Evolutionary conservation across 1,140 invertebrate genomes (phyloP), one percentile per base, ranked within the genome.

Genomic region (Teleogryllus occipitalis): DNA sequence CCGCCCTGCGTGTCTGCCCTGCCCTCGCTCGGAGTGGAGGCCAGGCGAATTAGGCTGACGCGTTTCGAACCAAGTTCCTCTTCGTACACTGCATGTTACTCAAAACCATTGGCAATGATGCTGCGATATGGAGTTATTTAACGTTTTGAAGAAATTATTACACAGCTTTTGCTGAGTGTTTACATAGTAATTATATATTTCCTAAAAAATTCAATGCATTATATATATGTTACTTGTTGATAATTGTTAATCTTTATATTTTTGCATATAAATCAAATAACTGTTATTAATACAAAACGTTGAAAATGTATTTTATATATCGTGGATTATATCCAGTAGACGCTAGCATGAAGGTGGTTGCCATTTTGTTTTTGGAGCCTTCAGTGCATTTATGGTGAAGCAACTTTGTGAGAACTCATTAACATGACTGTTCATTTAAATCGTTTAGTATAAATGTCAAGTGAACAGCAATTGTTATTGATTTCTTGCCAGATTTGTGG

Each of bases 311-410:
- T 65, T 65, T 65, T 65, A 18, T 65, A 65, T 65, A 65, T 65
- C 18, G 54, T 65, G 54, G 54, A 65, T 65, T 65, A 65, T 65
- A 39, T 39, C 27, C 27, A 39, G 27, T 39, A 39, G 54, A 65
- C 54, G 54, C 54, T 65, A 65, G 54, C 54, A 65, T 65, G 54
- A 65, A 65, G 54, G 54, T 65, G 54, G 54, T 65, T 65, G 54
- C 10, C 54, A 65, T 14, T 65, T 65, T 65, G 10, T 65, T 65
- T 65, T 65, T 65, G 54, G 54, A 65, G 10, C 18, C 27, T 39
- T 39, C 27, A 39, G 27, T 65, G 54, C 18, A 65, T 18, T 14
- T 14, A 65, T 65, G 54, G 54, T 65, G 54, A 65, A 18, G 10
- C 54, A 65, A 65, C 18, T 65, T 1, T 10, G 18, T 65, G 18